phyloP scores from a whole-genome alignment of 2,797 vertebrate species.

The Denticeps clupeoides region DNA sequence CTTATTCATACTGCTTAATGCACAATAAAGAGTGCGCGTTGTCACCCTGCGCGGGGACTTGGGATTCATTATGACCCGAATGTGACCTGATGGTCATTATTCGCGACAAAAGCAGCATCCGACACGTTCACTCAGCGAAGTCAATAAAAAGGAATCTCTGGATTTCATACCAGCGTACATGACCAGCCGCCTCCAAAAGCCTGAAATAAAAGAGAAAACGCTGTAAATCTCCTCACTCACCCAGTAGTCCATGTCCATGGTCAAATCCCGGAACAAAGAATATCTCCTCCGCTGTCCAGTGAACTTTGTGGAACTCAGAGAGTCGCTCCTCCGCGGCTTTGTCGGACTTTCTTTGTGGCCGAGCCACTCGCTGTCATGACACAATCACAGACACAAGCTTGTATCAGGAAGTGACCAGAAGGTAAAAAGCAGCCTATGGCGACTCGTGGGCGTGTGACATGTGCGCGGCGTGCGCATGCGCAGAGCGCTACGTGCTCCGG shows the following conservation, averaged over 20 bases:
- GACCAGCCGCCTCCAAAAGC: too few relatives aligned
- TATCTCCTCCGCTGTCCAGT: conserved; percentile 2
- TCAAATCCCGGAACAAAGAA: conserved; percentile 14
- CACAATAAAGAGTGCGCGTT: too few relatives aligned
- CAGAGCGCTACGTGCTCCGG: conserved; percentile 24
- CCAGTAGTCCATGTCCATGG: conserved; percentile 56
- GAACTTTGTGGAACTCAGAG: conserved; percentile 10
- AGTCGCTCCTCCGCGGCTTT: conserved; percentile 32
- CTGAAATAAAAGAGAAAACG: not conserved
- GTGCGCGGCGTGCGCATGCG: conserved; percentile 9
- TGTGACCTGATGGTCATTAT: too few relatives aligned
- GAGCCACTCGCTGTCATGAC: conserved; percentile 43
- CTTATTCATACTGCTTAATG: too few relatives aligned
- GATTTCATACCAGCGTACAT: too few relatives aligned
- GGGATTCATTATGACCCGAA: too few relatives aligned
- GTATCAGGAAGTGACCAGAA: conserved; percentile 47
- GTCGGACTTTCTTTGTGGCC: conserved; percentile 21
- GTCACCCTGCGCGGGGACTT: too few relatives aligned
- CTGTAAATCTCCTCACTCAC: conserved; percentile 41
- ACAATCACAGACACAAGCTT: conserved; percentile 33
- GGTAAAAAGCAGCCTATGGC: conserved; percentile 9
- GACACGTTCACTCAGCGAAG: too few relatives aligned
- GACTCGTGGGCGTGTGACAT: conserved; percentile 4
- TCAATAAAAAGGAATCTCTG: too few relatives aligned
- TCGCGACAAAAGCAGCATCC: too few relatives aligned